A percentile compares a stretch with the other conserved stretches of the same genome.
Evolutionary conservation across 1,140 invertebrate species (phyloP).

Genomic region (Diorhabda elongata): DNA sequence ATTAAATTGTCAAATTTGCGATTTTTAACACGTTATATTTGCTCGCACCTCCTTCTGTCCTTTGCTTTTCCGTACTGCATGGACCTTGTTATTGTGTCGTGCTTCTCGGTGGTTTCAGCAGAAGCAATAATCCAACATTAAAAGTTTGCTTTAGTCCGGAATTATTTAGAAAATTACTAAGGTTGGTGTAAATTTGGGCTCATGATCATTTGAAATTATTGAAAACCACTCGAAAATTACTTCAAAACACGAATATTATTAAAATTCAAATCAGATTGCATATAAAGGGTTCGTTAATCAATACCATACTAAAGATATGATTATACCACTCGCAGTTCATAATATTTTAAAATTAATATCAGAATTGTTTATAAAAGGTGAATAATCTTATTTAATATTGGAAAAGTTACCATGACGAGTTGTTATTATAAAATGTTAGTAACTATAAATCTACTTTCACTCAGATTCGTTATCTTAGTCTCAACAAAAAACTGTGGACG

Average conservation of each 20-base stretch:
- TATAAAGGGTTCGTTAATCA: no score
- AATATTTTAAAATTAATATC: no score
- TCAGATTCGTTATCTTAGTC: no score
- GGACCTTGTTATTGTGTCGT: slow-evolving; percentile 5
- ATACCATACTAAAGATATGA: no score
- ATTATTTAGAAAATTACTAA: slow-evolving; percentile 24
- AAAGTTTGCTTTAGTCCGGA: slow-evolving; percentile 12
- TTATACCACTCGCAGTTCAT: no score
- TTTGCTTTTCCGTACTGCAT: not conserved
- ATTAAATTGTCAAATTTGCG: no score
- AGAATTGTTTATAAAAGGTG: no score
- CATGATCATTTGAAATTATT: slow-evolving; percentile 20
- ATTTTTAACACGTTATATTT: not conserved
- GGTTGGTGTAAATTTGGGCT: slow-evolving; percentile 20
- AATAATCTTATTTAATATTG: no score
- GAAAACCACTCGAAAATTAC: slow-evolving; percentile 28
- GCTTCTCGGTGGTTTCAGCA: slow-evolving; percentile 11
- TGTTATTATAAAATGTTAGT: no score
- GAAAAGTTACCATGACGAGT: no score
- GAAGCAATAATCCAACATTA: slow-evolving; percentile 14
- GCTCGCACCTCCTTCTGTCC: not conserved
- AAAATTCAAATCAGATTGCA: slow-evolving; percentile 22
- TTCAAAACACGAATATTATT: slow-evolving; percentile 31
- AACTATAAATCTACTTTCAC: no score
- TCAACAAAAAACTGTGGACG: no score